Percentiles rank a stretch among this genome's conserved stretches.
These are phyloP conservation scores for Calonectris borealis DNA, from an alignment of 2,113 vertebrate genomes.

Conservation along the genomic window DNA sequence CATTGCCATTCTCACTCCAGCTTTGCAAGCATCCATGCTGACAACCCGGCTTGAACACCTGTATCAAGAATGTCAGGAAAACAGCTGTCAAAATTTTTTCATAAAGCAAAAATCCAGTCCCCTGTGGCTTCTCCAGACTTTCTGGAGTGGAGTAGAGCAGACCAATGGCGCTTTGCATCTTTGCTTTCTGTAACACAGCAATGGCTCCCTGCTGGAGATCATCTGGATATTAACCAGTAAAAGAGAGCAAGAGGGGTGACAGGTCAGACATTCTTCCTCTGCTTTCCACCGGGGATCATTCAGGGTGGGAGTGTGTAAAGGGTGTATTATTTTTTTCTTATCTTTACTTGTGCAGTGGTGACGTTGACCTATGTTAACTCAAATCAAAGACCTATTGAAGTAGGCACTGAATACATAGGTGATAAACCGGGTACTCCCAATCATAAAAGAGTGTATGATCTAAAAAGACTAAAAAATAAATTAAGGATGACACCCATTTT, in stretches of 20 bases:
- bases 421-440: not conserved
- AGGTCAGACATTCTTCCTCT: not conserved
- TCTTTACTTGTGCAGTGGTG: not conserved
- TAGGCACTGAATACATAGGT: not conserved
- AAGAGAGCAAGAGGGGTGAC: not conserved
- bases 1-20: not conserved
- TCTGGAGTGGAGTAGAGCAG: not conserved
- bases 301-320: not conserved
- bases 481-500: not conserved
- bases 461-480: not conserved
- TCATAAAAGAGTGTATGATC: not conserved
- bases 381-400: not conserved
- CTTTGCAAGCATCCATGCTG: not conserved
- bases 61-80: conserved; percentile 10
- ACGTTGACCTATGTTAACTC: not conserved
- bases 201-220: not conserved
- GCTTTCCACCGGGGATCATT: not conserved
- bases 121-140: conserved; percentile 1
- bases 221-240: not conserved
- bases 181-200: not conserved
- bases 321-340: not conserved
- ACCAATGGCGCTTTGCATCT: not conserved
- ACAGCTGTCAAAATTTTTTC: not conserved
- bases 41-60: not conserved
- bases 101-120: not conserved